phyloP scores from a whole-genome alignment of 2,797 vertebrate genomes.

The Rhinatrema bivittatum region DNA sequence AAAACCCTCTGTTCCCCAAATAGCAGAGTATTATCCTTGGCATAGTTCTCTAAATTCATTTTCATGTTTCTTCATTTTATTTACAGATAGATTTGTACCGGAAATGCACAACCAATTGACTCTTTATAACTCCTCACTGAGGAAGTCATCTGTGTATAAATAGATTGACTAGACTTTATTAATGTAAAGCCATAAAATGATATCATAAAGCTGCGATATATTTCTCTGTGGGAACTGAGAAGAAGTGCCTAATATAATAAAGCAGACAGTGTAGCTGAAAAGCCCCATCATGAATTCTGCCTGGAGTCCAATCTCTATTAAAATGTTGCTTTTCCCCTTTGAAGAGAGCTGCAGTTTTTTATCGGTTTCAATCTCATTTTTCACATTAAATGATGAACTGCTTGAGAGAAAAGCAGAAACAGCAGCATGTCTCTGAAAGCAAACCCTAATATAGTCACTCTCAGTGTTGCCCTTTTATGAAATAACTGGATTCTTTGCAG shows the following conservation, averaged over 20 bases:
- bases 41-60: conserved; percentile 9
- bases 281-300: neutral
- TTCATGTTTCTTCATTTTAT: conserved; percentile 6
- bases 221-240: conserved; percentile 8
- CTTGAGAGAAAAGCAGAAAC: neutral
- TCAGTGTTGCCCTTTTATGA: no score
- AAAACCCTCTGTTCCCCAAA: conserved; percentile 32
- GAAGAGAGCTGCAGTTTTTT: no score
- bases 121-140: conserved; percentile 13
- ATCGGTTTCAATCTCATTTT: neutral
- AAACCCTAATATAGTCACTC: no score
- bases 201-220: conserved; percentile 5
- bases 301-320: conserved; percentile 6
- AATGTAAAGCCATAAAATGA: conserved; percentile 2
- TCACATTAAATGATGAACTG: neutral
- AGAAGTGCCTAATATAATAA: conserved; percentile 1
- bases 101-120: conserved; percentile 11
- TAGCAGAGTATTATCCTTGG: conserved; percentile 13
- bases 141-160: conserved; percentile 3
- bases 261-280: conserved; percentile 2
- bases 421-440: neutral
- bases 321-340: neutral
- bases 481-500: no score
- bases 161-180: neutral
- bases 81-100: conserved; percentile 16